A percentile compares a stretch with the other conserved stretches of the same genome.
Evolutionary conservation across 2,797 vertebrate species (phyloP).

Genomic region (Clarias fuscus): DNA sequence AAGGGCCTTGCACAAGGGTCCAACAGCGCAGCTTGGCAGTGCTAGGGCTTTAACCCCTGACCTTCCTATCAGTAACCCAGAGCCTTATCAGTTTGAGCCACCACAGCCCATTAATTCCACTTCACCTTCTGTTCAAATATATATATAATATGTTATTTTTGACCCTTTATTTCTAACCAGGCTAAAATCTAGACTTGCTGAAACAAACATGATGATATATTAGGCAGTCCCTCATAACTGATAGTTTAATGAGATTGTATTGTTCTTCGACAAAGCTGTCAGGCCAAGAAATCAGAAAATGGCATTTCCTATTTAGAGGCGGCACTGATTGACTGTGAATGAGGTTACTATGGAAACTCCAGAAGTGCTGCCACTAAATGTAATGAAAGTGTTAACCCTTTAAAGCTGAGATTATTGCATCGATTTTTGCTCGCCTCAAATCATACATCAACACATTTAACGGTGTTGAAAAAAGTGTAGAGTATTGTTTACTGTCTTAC

Average conservation of each 20-base stretch:
- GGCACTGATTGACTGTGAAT: slow-evolving; percentile 40
- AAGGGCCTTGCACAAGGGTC: too few relatives aligned
- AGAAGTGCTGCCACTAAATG: slow-evolving; percentile 43
- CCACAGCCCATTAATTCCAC: background rate
- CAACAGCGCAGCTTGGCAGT: too few relatives aligned
- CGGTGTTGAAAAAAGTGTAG: background rate
- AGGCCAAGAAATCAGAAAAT: slow-evolving; percentile 23
- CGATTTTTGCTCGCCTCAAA: background rate
- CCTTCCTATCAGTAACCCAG: too few relatives aligned
- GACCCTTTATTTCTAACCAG: background rate
- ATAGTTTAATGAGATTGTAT: slow-evolving; percentile 18
- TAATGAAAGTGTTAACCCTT: slow-evolving; percentile 52
- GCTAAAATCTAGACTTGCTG: background rate
- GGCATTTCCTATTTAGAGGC: slow-evolving; percentile 50
- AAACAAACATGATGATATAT: slow-evolving; percentile 18
- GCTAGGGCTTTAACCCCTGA: too few relatives aligned
- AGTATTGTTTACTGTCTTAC: background rate
- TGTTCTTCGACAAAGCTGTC: slow-evolving; percentile 10
- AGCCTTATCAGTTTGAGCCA: too few relatives aligned
- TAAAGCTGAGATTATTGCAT: background rate
- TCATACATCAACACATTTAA: slow-evolving; percentile 2
- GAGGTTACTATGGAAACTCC: slow-evolving; percentile 59
- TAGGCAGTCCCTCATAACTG: background rate
- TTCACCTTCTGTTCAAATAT: background rate
- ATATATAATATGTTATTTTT: slow-evolving; percentile 9